These are phyloP conservation scores for Athetis lepigone DNA, from an alignment of 2,888 invertebrate genomes.

Conservation along the genomic window DNA sequence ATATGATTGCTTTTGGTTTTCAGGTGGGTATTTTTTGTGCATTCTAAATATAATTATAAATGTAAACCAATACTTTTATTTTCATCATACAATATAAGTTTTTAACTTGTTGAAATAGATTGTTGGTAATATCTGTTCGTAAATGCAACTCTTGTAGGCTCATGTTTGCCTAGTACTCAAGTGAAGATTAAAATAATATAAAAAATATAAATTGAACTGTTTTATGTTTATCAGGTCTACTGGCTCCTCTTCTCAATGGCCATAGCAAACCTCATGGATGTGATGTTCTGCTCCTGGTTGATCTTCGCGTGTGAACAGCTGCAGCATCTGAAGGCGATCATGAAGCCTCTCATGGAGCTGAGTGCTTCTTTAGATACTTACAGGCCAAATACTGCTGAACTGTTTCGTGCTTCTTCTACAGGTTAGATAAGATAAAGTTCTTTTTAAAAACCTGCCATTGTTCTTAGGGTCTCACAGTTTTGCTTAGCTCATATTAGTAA, in stretches of 20 bases:
- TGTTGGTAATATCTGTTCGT: too few species aligned
- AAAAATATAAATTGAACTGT: too few species aligned
- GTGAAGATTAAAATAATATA: neutral
- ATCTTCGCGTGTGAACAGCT: constrained; percentile 96
- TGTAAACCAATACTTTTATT: too few species aligned
- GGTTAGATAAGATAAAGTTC: constrained; percentile 64
- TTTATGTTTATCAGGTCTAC: constrained; percentile 87
- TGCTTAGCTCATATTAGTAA: too few species aligned
- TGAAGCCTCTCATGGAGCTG: constrained; percentile 96
- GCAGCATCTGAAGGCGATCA: constrained; percentile 95
- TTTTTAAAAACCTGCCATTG: neutral
- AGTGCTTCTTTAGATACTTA: constrained; percentile 95
- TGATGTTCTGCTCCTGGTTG: constrained; percentile 96
- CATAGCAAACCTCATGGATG: constrained; percentile 92
- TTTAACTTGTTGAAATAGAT: too few species aligned
- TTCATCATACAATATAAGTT: too few species aligned
- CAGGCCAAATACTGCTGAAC: constrained; percentile 92
- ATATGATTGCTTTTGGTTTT: constrained; percentile 92
- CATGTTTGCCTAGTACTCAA: too few species aligned
- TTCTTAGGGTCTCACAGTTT: too few species aligned
- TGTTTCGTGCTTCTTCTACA: constrained; percentile 91
- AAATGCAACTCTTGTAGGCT: too few species aligned
- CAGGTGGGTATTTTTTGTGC: constrained; percentile 86
- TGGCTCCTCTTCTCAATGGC: constrained; percentile 92
- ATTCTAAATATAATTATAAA: too few species aligned